Evolutionary conservation across 2,797 vertebrate species (phyloP).

Genomic region (Odontamblyopus rebecca): DNA sequence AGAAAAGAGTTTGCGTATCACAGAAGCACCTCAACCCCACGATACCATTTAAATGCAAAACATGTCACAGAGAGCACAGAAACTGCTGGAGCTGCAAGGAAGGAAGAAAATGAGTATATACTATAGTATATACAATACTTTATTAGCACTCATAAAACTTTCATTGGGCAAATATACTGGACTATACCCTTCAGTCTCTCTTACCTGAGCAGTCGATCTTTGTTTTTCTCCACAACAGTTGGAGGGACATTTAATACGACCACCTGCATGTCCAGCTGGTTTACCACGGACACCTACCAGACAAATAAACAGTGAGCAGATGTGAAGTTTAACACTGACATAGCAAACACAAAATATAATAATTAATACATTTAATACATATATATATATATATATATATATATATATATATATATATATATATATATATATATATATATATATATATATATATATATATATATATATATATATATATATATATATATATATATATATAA

Average conservation of each 20-base stretch:
- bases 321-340: neutral
- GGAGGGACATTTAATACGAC: constrained; percentile 96
- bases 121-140: neutral
- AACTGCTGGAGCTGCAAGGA: no score
- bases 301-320: constrained; percentile 9
- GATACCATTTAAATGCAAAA: no score
- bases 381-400: no score
- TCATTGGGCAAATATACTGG: neutral
- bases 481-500: no score
- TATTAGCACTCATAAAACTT: constrained; percentile 8
- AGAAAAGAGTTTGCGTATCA: no score
- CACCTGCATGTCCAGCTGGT: constrained; percentile 98
- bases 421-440: no score
- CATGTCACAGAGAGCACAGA: no score
- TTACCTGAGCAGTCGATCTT: constrained; percentile 92
- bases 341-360: neutral
- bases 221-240: constrained; percentile 94
- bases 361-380: neutral
- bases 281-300: constrained; percentile 93
- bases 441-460: no score
- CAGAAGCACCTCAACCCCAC: no score
- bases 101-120: no score
- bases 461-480: no score
- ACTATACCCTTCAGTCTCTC: neutral
- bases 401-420: no score